Percentiles rank a stretch among this genome's conserved stretches.
Conservation (phyloP, 1,140 invertebrate genomes). For the Brachionus calyciflorus region DNA sequence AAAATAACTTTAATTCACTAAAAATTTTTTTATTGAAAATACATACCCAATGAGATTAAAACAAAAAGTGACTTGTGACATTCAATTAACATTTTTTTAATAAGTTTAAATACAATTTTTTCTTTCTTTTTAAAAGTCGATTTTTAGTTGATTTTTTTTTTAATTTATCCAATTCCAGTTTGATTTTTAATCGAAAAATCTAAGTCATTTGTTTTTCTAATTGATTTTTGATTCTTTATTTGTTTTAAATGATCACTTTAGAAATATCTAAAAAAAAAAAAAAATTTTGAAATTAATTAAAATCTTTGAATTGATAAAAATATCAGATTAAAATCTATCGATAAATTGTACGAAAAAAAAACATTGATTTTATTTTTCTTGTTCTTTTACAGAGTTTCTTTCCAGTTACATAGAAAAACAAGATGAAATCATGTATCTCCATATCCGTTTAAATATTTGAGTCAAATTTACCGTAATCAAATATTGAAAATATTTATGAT, state of each 20-base stretch:
- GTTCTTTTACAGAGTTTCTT: too few relatives aligned
- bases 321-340: background rate
- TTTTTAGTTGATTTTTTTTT: background rate
- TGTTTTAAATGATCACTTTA: background rate
- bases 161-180: too few relatives aligned
- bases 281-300: background rate
- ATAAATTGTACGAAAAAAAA: background rate
- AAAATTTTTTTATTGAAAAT: too few relatives aligned
- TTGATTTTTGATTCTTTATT: background rate
- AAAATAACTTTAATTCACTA: background rate
- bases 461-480: too few relatives aligned
- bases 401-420: too few relatives aligned
- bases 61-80: too few relatives aligned
- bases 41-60: too few relatives aligned
- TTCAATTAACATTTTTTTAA: too few relatives aligned
- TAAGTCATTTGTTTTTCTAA: slow-evolving; percentile 29
- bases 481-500: too few relatives aligned
- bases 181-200: background rate
- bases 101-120: background rate
- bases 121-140: background rate
- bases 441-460: too few relatives aligned
- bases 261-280: background rate
- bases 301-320: background rate
- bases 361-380: too few relatives aligned
- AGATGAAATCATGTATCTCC: too few relatives aligned